These are phyloP conservation scores for Stenichneumon culpator DNA, from an alignment of 2,888 invertebrate genomes.

Conservation along the genomic window DNA sequence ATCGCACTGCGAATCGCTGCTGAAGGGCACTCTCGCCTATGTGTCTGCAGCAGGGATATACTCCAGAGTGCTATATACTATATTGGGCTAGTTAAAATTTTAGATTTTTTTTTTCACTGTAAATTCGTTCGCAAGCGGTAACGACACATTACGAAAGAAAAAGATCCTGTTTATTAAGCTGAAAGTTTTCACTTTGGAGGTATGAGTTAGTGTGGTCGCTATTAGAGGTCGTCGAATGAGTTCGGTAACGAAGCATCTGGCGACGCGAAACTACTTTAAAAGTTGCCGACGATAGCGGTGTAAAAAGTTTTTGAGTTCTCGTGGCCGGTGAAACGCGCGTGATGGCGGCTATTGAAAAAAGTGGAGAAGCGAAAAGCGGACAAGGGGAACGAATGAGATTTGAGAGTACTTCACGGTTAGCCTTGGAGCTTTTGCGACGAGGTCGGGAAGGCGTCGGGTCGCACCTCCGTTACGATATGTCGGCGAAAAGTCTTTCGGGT, in stretches of 20 bases:
- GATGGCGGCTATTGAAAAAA: not conserved
- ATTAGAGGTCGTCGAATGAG: not conserved
- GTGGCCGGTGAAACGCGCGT: not conserved
- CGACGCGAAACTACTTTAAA: slow-evolving; percentile 12
- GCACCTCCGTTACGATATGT: not conserved
- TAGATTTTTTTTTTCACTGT: too few species aligned
- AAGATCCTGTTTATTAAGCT: too few species aligned
- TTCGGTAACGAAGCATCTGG: slow-evolving; percentile 11
- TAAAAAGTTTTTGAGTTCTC: slow-evolving; percentile 18
- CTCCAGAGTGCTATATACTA: too few species aligned
- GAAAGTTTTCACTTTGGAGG: too few species aligned
- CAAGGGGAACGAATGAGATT: not conserved
- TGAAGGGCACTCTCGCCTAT: too few species aligned
- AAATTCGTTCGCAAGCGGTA: too few species aligned
- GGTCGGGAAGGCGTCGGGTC: slow-evolving; percentile 8
- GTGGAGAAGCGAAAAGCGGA: not conserved
- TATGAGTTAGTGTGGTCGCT: not conserved
- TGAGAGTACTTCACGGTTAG: slow-evolving; percentile 6
- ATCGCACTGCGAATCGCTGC: too few species aligned
- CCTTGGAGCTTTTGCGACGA: slow-evolving; percentile 13
- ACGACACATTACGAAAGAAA: too few species aligned
- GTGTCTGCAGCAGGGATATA: too few species aligned
- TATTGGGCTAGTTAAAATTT: too few species aligned
- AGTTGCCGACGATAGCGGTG: not conserved
- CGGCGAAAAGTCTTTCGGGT: slow-evolving; percentile 13